Evolutionary conservation across 2,113 vertebrate species (phyloP), one percentile per base, ranked within the genome.

Genomic region (Mugil cephalus): DNA sequence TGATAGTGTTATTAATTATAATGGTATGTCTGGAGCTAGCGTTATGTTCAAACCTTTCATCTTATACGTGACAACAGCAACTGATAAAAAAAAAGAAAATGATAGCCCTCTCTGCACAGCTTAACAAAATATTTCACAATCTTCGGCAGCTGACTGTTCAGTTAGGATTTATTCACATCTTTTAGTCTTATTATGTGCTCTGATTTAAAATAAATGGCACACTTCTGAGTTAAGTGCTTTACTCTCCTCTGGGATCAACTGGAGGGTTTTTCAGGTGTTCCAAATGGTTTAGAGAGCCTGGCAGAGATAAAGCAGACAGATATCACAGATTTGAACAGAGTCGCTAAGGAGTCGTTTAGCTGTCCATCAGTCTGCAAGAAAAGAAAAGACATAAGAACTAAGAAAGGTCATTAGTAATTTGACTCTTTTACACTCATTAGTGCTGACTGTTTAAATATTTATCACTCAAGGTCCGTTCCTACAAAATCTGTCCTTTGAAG

Each of bases 1-100:
- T 62, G 45, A 72, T 59, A 18, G 40, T 46, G 24, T 77, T 64
- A 58, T 84, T 74, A 76, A 84, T 75, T 74, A 68, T 45, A n/a
- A 60, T 59, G 53, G 65, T 63, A 36, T 62, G 13, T 75, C 48
- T 4, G 35, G 13, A 68, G 69, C 47, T 30, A 34, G 60, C 13
- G 7, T 4, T 7, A 11, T 61, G 19, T 76, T 76, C 53, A 63
- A 56, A 55, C 55, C 38, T 43, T 45, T 79, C 48, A 74, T 87
- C 45, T 76, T 1, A 6, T 39, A 15, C 45, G 42, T 59, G 69
- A 62, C 39, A 65, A 62, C 39, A 65, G 53, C 56, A 58, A 7
- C 45, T 67, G 3, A 66, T 79, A 40, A 30, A 24, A 42, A 53
- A 48, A 66, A 76, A 40, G 5, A 24, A 42, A 53, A 48, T 52